A percentile compares a stretch with the other conserved stretches of the same genome.
Evolutionary conservation across 2,888 invertebrate species (phyloP).

Genomic region (Epinotia bilunana): DNA sequence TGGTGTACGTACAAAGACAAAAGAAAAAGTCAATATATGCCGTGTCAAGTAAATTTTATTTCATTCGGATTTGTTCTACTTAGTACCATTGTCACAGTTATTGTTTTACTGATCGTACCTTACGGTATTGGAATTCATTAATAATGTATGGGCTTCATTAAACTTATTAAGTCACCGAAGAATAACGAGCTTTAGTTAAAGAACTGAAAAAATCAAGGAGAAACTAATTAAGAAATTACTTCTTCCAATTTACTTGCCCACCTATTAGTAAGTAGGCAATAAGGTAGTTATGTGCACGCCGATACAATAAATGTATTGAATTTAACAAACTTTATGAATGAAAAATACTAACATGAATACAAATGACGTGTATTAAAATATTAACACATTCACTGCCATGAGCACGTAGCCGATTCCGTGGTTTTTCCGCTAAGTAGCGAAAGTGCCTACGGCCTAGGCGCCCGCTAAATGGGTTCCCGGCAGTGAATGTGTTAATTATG

Average conservation of each 20-base stretch:
- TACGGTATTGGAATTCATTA: slow-evolving; percentile 51
- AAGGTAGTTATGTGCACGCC: not conserved
- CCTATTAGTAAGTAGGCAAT: slow-evolving; percentile 27
- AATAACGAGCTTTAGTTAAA: slow-evolving; percentile 51
- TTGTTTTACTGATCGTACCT: slow-evolving; percentile 38
- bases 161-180: slow-evolving; percentile 54
- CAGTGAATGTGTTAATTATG: too few species aligned
- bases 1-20: too few species aligned
- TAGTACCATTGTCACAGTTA: slow-evolving; percentile 6
- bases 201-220: slow-evolving; percentile 43
- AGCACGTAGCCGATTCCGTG: too few species aligned
- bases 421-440: too few species aligned
- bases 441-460: too few species aligned
- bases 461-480: too few species aligned
- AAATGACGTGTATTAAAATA: not conserved
- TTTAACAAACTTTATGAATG: not conserved
- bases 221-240: slow-evolving; percentile 45
- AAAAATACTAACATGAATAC: not conserved
- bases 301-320: not conserved
- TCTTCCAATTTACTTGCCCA: slow-evolving; percentile 30
- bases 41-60: not conserved
- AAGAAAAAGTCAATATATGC: too few species aligned
- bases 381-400: not conserved
- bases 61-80: not conserved
- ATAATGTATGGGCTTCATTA: slow-evolving; percentile 57